These are phyloP conservation scores for Stenotaenia linearis DNA, from an alignment of 2,888 invertebrate genomes.

Conservation along the genomic window DNA sequence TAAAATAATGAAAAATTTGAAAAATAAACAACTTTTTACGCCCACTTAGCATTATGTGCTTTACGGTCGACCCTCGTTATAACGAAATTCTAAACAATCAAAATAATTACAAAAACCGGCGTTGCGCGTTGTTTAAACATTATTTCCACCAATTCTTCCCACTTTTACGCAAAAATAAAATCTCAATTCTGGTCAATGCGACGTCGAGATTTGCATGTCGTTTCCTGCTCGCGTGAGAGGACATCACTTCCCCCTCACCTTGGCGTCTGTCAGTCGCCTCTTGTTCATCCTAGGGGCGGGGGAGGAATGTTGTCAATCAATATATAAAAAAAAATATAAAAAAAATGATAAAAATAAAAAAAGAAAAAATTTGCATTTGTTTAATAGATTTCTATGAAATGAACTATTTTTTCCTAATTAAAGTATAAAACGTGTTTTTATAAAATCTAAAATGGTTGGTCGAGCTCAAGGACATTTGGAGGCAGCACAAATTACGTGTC, in stretches of 20 bases:
- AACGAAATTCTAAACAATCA: no score
- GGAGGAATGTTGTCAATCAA: slow-evolving; percentile 19
- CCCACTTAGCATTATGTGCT: no score
- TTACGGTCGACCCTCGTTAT: no score
- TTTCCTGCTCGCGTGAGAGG: slow-evolving; percentile 24
- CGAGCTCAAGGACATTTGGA: neutral
- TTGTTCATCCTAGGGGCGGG: slow-evolving; percentile 17
- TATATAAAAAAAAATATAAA: neutral
- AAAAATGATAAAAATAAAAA: neutral
- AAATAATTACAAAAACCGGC: no score
- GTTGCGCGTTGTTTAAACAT: no score
- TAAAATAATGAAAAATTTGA: no score
- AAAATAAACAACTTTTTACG: no score
- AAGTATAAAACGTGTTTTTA: no score
- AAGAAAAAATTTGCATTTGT: neutral
- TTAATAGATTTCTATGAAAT: neutral
- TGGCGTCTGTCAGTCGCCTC: slow-evolving; percentile 24
- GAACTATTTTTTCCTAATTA: neutral
- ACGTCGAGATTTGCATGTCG: slow-evolving; percentile 14
- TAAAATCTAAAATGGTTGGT: neutral
- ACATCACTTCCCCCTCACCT: slow-evolving; percentile 24
- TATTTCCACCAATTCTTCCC: neutral
- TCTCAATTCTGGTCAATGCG: neutral
- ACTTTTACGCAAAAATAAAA: neutral
- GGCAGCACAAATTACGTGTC: slow-evolving; percentile 19